phyloP scores from a whole-genome alignment of 2,797 vertebrate species.

The Toxotes lorentzi region DNA sequence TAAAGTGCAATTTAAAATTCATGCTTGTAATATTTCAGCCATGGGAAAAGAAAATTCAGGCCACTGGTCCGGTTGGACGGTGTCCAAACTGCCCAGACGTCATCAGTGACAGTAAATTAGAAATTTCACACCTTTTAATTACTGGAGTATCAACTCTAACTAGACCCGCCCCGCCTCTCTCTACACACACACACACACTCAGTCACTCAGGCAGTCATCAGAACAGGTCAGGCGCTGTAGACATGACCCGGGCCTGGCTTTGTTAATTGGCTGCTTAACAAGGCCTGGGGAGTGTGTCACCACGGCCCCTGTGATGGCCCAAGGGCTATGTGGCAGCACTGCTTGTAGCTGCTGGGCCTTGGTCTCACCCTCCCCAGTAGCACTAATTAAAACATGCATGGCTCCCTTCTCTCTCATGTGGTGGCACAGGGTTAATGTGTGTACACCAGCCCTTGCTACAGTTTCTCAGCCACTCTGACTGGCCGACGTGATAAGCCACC shows the following conservation, averaged over 20 bases:
- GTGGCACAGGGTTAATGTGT: slow-evolving; percentile 78
- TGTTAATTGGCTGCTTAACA: slow-evolving; percentile 84
- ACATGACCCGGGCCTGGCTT: slow-evolving; percentile 59
- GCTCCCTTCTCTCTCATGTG: slow-evolving; percentile 61
- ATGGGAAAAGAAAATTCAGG: slow-evolving; percentile 1
- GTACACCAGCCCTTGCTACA: slow-evolving; percentile 65
- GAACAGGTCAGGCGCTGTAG: slow-evolving; percentile 70
- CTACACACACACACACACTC: slow-evolving; percentile 20
- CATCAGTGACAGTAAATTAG: slow-evolving; percentile 64
- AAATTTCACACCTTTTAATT: slow-evolving; percentile 71
- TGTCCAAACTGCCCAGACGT: slow-evolving; percentile 49
- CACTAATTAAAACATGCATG: slow-evolving; percentile 81
- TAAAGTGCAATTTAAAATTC: slow-evolving; percentile 28
- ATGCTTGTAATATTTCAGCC: slow-evolving; percentile 29
- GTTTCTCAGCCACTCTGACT: slow-evolving; percentile 40
- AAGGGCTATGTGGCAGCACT: slow-evolving; percentile 57
- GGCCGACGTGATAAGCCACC: slow-evolving; percentile 61
- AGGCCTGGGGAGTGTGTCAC: slow-evolving; percentile 74
- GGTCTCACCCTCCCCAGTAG: slow-evolving; percentile 60
- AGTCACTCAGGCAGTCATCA: slow-evolving; percentile 63
- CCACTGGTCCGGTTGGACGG: slow-evolving; percentile 21
- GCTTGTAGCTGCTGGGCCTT: slow-evolving; percentile 57
- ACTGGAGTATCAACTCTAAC: slow-evolving; percentile 56
- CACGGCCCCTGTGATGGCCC: slow-evolving; percentile 63
- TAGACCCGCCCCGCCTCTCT: slow-evolving; percentile 21